Conservation (phyloP, 1,140 invertebrate genomes). For the Heliconius hewitsoni region DNA sequence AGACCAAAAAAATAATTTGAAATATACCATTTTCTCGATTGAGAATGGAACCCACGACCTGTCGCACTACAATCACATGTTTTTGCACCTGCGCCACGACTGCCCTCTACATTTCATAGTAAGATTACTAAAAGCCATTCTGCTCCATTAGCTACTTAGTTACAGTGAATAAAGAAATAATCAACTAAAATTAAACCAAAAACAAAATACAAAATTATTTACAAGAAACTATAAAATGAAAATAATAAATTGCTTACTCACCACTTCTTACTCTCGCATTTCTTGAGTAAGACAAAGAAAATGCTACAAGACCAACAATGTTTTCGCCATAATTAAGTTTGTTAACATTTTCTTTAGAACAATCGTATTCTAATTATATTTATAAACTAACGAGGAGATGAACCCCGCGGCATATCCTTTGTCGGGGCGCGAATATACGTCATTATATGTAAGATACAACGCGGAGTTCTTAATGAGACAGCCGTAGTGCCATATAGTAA, state of each 20-base stretch:
- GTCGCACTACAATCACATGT: no score
- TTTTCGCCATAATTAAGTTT: conserved; percentile 10
- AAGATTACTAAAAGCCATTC: no score
- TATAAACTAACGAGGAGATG: conserved; percentile 55
- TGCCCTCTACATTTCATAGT: no score
- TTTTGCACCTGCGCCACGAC: no score
- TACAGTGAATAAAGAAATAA: not conserved
- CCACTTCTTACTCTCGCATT: not conserved
- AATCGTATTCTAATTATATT: conserved; percentile 54
- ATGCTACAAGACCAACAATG: not conserved
- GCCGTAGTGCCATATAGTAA: conserved; percentile 12
- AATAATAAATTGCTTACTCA: not conserved
- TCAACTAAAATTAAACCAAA: not conserved
- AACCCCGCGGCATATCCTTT: conserved; percentile 57
- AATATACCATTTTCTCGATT: no score
- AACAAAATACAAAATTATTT: no score
- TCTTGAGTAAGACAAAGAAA: conserved; percentile 22
- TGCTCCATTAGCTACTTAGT: not conserved
- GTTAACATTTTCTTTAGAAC: conserved; percentile 44
- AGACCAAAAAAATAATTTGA: no score
- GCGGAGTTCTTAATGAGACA: conserved; percentile 37
- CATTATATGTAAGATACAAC: conserved; percentile 39
- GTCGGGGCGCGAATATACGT: conserved; percentile 45
- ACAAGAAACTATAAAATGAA: not conserved
- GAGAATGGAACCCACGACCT: no score